A percentile compares a stretch with the other conserved stretches of the same genome.
Conservation (phyloP, 37 sponge, comb jelly and placozoan genomes). For the Oscarella lobularis region DNA sequence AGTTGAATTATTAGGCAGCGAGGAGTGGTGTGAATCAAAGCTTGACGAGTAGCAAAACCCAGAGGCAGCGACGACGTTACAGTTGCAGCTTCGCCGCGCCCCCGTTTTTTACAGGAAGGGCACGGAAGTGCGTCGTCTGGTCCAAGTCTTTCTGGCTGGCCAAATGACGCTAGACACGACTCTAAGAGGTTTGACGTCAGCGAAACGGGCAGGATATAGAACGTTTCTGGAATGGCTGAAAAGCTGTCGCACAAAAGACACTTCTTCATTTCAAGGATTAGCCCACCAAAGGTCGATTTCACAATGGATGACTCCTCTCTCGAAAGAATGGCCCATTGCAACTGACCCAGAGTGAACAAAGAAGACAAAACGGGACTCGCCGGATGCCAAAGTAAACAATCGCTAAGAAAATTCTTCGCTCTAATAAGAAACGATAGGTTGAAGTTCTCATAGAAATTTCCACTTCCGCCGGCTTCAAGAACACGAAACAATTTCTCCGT, state of each 20-base stretch:
- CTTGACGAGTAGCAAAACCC: neutral
- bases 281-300: neutral
- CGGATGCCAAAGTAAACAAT: neutral
- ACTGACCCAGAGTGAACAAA: neutral
- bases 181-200: no score
- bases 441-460: neutral
- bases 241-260: neutral
- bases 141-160: neutral
- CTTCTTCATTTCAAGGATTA: neutral
- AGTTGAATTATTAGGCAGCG: conserved; percentile 30
- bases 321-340: neutral
- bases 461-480: neutral
- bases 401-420: neutral
- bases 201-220: neutral
- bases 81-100: neutral
- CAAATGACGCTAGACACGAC: neutral
- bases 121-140: neutral
- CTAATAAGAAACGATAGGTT: neutral
- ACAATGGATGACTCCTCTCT: neutral
- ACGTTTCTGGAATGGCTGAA: neutral
- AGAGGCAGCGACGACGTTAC: no score
- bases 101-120: neutral
- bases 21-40: conserved; percentile 26
- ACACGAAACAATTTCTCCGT: neutral
- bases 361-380: neutral